Conservation (phyloP, 2,888 invertebrate species). For the Xestia sexstrigata region DNA sequence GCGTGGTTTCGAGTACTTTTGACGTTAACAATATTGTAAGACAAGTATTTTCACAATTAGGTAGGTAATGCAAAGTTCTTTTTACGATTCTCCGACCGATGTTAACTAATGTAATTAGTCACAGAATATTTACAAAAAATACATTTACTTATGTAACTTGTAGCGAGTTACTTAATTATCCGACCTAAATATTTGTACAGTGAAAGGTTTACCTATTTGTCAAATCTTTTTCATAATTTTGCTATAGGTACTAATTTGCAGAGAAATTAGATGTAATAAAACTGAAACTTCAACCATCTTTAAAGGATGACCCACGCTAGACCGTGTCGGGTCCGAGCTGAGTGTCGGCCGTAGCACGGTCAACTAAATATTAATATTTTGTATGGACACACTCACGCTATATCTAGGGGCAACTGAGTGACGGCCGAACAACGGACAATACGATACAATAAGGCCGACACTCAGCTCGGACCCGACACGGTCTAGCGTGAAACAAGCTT, state of each 20-base stretch:
- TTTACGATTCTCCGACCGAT: conserved; percentile 11
- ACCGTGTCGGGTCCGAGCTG: too few relatives aligned
- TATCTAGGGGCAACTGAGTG: too few relatives aligned
- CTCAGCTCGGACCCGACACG: too few relatives aligned
- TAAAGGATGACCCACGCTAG: too few relatives aligned
- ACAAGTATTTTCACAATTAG: conserved; percentile 18
- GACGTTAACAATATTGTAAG: conserved; percentile 12
- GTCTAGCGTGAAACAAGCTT: too few relatives aligned
- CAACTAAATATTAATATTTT: too few relatives aligned
- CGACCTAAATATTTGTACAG: conserved; percentile 11
- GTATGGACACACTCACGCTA: too few relatives aligned
- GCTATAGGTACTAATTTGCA: neutral
- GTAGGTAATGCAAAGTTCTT: conserved; percentile 9
- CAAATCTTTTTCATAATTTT: neutral
- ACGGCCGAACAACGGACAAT: too few relatives aligned
- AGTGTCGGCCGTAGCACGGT: too few relatives aligned
- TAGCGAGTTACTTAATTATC: neutral
- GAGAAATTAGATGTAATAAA: neutral
- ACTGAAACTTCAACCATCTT: neutral
- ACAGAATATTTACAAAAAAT: conserved; percentile 17
- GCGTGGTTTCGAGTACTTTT: conserved; percentile 41
- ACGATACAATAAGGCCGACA: too few relatives aligned
- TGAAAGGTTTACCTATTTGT: neutral
- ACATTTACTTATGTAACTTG: neutral
- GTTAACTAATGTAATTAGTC: conserved; percentile 2